Evolutionary conservation across 2,797 vertebrate species (phyloP).

Genomic region (Pempheris klunzingeri): DNA sequence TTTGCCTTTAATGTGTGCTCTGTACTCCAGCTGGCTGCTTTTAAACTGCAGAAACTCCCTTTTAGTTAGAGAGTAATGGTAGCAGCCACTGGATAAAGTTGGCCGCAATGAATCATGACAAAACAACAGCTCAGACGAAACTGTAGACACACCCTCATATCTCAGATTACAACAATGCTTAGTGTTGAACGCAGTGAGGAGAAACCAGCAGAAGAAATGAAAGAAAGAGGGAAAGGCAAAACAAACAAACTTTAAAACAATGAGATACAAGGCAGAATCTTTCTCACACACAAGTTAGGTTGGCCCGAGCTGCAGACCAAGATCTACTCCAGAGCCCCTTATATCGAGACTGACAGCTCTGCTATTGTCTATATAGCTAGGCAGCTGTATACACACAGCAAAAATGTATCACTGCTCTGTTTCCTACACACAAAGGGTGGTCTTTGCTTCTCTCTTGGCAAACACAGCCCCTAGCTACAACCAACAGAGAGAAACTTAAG

Average conservation of each 20-base stretch:
- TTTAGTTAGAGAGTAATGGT: constrained; percentile 21
- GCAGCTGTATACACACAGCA: constrained; percentile 80
- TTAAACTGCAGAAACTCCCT: constrained; percentile 4
- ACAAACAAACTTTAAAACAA: constrained; percentile 33
- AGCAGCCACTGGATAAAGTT: neutral
- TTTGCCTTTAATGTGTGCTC: neutral
- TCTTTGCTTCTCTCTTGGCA: constrained; percentile 67
- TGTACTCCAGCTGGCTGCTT: neutral
- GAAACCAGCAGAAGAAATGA: constrained; percentile 16
- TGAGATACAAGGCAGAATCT: neutral
- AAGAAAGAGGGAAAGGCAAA: neutral
- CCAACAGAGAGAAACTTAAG: constrained; percentile 61
- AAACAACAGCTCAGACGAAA: constrained; percentile 34
- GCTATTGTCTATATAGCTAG: constrained; percentile 75
- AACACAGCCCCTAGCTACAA: constrained; percentile 77
- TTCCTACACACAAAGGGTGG: constrained; percentile 72
- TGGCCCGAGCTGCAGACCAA: constrained; percentile 16
- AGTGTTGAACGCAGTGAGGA: constrained; percentile 5
- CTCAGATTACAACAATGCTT: constrained; percentile 68
- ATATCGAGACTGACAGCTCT: constrained; percentile 60
- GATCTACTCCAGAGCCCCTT: constrained; percentile 41
- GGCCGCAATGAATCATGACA: constrained; percentile 42
- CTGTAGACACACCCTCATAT: constrained; percentile 59
- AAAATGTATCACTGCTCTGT: constrained; percentile 84
- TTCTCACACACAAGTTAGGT: constrained; percentile 24